Percentiles rank a stretch among this genome's conserved stretches.
Evolutionary conservation across 1,140 invertebrate genomes (phyloP).

Genomic region (Leguminivora glycinivorella): DNA sequence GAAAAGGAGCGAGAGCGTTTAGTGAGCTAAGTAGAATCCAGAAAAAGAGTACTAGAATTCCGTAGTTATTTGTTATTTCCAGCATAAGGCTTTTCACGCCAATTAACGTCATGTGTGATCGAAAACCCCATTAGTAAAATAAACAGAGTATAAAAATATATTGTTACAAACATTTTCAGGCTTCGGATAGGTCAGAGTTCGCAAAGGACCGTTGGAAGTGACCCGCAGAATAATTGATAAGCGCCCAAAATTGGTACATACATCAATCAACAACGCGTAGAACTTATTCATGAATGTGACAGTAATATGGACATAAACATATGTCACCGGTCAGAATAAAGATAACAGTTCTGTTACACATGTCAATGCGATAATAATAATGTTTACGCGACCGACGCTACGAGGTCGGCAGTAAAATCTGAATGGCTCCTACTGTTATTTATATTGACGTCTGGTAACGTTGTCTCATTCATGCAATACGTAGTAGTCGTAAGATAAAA

Average conservation of each 20-base stretch:
- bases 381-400: constrained; percentile 1
- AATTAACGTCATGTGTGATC: neutral
- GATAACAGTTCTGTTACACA: constrained; percentile 11
- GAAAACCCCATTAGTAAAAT: neutral
- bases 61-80: neutral
- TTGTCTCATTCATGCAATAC: constrained; percentile 1
- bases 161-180: neutral
- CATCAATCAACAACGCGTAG: neutral
- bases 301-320: constrained; percentile 26
- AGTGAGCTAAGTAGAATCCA: neutral
- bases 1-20: no score
- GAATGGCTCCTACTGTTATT: neutral
- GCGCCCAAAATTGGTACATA: neutral
- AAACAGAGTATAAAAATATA: neutral
- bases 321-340: constrained; percentile 16
- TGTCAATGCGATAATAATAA: constrained; percentile 22
- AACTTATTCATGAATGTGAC: constrained; percentile 1
- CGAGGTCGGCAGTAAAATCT: constrained; percentile 20
- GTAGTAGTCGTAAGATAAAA: no score
- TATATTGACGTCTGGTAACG: constrained; percentile 13
- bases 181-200: no score
- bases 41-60: neutral
- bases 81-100: neutral
- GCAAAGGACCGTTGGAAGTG: neutral
- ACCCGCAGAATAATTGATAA: constrained; percentile 15